phyloP scores from a whole-genome alignment of 2,113 vertebrate species.

The Triplophysa siluroides region DNA sequence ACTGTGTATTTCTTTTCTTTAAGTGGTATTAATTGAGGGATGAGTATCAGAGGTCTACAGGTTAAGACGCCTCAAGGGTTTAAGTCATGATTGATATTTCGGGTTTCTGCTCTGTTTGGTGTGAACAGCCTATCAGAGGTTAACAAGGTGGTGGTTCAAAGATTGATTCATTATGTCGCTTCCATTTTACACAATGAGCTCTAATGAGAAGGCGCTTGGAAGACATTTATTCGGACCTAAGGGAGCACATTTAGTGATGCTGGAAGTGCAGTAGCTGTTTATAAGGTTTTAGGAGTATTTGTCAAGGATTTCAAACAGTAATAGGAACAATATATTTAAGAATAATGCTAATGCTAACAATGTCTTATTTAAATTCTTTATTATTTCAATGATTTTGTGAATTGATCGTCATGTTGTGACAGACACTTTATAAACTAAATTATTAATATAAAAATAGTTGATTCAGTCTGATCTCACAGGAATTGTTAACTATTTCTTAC shows the following conservation, averaged over 20 bases:
- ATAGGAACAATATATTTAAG: too few species aligned
- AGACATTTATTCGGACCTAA: neutral
- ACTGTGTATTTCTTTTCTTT: neutral
- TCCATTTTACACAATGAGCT: neutral
- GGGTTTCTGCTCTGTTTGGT: neutral
- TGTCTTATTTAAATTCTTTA: too few species aligned
- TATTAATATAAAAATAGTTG: too few species aligned
- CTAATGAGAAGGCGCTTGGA: neutral
- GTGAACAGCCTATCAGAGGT: neutral
- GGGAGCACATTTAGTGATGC: neutral
- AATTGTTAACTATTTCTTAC: too few species aligned
- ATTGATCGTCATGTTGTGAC: too few species aligned
- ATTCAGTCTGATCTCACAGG: too few species aligned
- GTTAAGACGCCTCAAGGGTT: conserved; percentile 16
- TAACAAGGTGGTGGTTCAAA: conserved; percentile 13
- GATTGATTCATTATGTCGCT: neutral
- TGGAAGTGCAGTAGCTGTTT: too few species aligned
- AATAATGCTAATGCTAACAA: too few species aligned
- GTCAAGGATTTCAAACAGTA: too few species aligned
- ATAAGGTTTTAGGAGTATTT: too few species aligned
- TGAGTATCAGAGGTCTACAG: conserved; percentile 1
- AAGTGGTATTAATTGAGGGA: neutral
- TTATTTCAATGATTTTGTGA: too few species aligned
- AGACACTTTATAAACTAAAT: too few species aligned
- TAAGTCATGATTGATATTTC: conserved; percentile 11